Evolutionary conservation across 2,113 vertebrate genomes (phyloP), one percentile per base, ranked within the genome.

Genomic region (Myotis brandtii): DNA sequence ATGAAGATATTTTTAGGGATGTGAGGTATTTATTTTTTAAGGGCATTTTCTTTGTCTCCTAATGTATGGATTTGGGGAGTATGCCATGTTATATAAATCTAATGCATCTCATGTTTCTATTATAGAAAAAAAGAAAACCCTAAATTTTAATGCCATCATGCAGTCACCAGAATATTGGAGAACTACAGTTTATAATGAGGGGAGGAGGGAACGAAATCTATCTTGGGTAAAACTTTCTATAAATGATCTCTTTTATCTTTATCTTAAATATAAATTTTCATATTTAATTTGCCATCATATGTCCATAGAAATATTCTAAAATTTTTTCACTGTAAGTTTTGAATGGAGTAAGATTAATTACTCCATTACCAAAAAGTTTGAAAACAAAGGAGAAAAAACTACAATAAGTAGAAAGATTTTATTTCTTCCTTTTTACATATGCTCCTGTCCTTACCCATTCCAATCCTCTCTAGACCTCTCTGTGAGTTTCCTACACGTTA

Each of bases 271-370:
- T 77, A 34, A 0, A 66, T 81, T 79, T 86, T 86, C 46, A 6
- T 69, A 56, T 93, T 85, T 79, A 75, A 94, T 89, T 91, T 79
- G 37, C 59, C 21, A 40, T 40, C 46, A 62, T 9, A 54, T 83
- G 25, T 73, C 17, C 64, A 93, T 11, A 88, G 62, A 80, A 86
- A 89, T 54, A 83, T 48, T 54, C 75, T 90, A 46, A 46, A 48
- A 3, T 32, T 52, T 43, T 80, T 92, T 92, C 48, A 62, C 25
- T 52, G 0, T 76, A 43, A 92, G 25, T 82, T 82, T 84, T 46
- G 8, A 67, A 1, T 62, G 25, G 21, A 67, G 20, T 77, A 66
- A 43, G n/a, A 72, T 34, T 89, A 18, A 79, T 50, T 32, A 27
- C 14, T 89, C 21, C 2, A 9, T 88, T 21, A 25, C 11, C 67